A percentile compares a stretch with the other conserved stretches of the same genome.
Conservation (phyloP, 2,113 vertebrate genomes). For the Ardeotis arabs region DNA sequence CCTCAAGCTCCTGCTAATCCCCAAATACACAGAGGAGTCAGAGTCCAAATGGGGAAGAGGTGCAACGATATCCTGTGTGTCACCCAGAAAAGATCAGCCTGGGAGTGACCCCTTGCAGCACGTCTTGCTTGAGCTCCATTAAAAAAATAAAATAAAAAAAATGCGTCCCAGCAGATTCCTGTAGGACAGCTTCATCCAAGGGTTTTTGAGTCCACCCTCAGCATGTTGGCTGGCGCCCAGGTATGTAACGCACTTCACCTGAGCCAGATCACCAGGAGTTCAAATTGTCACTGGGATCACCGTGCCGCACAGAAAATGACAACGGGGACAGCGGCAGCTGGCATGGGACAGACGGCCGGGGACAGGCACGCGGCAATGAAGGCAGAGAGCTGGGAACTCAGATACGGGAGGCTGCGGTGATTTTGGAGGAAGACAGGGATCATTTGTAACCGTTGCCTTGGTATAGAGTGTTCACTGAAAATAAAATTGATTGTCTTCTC, state of each 20-base stretch:
- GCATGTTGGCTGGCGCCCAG: not conserved
- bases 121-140: not conserved
- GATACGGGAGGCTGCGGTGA: rapidly evolving
- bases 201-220: rapidly evolving
- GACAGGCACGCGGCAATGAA: not conserved
- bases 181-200: not conserved
- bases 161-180: not conserved
- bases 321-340: not conserved
- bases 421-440: not conserved
- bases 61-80: not conserved
- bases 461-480: not conserved
- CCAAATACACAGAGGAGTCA: not conserved
- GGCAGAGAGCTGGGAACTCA: not conserved
- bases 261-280: not conserved
- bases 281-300: not conserved
- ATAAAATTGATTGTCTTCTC: not conserved
- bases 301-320: not conserved
- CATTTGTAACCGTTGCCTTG: not conserved
- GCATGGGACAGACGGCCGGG: rapidly evolving
- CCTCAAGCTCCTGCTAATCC: conserved; percentile 9
- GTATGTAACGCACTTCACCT: not conserved
- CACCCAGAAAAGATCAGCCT: not conserved
- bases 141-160: not conserved
- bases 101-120: not conserved
- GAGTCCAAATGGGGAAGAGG: not conserved